A percentile compares a stretch with the other conserved stretches of the same genome.
Evolutionary conservation across 2,113 vertebrate species (phyloP).

Genomic region (Lanius ludovicianus): DNA sequence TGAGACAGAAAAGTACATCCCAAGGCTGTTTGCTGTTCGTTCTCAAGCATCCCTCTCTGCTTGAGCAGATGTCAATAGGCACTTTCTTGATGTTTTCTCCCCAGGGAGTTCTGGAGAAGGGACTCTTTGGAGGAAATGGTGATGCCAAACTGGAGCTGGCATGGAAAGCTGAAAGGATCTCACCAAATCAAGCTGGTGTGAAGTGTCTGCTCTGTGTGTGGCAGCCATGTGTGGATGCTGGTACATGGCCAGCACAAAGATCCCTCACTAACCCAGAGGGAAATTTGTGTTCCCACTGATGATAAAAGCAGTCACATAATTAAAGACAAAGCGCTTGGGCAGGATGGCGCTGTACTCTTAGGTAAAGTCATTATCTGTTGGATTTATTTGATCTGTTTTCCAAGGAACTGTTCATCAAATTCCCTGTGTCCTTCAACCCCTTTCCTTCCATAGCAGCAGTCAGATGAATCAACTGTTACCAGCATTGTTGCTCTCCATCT

Average conservation of each 20-base stretch:
- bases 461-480: not conserved
- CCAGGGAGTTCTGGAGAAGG: not conserved
- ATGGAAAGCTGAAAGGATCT: not conserved
- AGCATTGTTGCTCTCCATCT: not conserved
- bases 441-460: not conserved
- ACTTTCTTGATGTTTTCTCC: not conserved
- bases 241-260: not conserved
- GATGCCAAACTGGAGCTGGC: not conserved
- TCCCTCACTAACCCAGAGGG: not conserved
- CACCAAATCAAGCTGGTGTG: not conserved
- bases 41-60: not conserved
- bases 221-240: not conserved
- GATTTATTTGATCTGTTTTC: not conserved
- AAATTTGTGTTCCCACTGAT: not conserved
- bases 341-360: accelerated
- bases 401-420: not conserved
- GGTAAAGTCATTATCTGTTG: not conserved
- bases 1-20: not conserved
- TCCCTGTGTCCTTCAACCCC: not conserved
- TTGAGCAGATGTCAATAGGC: not conserved
- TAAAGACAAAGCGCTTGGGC: not conserved
- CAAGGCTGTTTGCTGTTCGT: not conserved
- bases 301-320: not conserved
- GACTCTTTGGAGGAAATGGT: not conserved
- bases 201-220: not conserved